These are phyloP conservation scores for Aphelinus atriplicis DNA, from an alignment of 1,140 invertebrate species.

Conservation along the genomic window DNA sequence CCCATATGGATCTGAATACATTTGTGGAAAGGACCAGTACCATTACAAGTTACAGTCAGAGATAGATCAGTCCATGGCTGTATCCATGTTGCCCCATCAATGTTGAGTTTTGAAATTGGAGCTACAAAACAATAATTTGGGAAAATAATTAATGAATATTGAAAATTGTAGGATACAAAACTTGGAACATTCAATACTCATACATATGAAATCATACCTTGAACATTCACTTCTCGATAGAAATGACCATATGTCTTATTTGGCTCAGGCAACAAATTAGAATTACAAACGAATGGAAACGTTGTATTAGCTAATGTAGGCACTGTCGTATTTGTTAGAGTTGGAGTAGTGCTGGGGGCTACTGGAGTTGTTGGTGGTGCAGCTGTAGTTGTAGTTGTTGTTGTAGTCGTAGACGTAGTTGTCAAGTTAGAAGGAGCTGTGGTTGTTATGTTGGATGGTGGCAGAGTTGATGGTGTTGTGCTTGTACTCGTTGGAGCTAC, in stretches of 20 bases:
- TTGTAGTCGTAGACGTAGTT: conserved; percentile 42
- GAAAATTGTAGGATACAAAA: too few species aligned
- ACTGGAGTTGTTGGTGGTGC: conserved; percentile 42
- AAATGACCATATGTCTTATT: conserved; percentile 81
- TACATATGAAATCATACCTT: conserved; percentile 66
- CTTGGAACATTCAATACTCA: conserved; percentile 10
- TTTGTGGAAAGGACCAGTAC: conserved; percentile 75
- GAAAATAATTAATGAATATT: conserved; percentile 10
- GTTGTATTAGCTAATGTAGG: conserved; percentile 48
- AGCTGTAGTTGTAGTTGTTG: conserved; percentile 44
- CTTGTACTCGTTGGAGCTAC: conserved; percentile 64
- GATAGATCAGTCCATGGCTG: conserved; percentile 80
- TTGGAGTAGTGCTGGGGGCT: conserved; percentile 38
- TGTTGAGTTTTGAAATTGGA: conserved; percentile 73
- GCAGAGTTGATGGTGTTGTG: conserved; percentile 52
- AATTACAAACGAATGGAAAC: conserved; percentile 50
- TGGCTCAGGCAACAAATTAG: conserved; percentile 70
- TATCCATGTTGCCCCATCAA: conserved; percentile 81
- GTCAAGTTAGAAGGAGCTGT: conserved; percentile 47
- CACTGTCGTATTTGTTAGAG: conserved; percentile 45
- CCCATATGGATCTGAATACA: conserved; percentile 73
- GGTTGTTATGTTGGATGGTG: conserved; percentile 48
- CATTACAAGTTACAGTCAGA: conserved; percentile 76
- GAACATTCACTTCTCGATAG: conserved; percentile 68
- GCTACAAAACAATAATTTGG: conserved; percentile 64